Evolutionary conservation across 2,797 vertebrate species (phyloP).

Genomic region (Onychomys leucogaster): DNA sequence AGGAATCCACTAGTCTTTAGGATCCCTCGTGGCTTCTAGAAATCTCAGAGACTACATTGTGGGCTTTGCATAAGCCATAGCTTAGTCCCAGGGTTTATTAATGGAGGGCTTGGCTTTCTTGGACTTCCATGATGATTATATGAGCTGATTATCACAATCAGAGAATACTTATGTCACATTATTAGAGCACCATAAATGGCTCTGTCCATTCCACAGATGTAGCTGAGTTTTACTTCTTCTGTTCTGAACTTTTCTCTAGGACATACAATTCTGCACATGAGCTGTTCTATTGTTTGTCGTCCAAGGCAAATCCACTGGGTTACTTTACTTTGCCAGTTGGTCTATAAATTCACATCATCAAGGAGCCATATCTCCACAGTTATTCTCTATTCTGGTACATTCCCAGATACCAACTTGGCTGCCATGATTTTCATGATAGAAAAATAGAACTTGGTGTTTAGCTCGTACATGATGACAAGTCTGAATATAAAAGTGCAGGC

Average conservation of each 20-base stretch:
- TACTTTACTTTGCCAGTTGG: background rate
- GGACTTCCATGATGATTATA: no score
- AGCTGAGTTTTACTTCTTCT: background rate
- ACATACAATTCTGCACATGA: background rate
- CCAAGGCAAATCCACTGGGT: background rate
- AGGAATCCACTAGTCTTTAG: background rate
- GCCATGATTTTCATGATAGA: background rate
- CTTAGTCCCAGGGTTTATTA: background rate
- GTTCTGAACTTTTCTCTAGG: background rate
- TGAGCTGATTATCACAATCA: background rate
- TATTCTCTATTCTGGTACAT: background rate
- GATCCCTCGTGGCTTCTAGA: background rate
- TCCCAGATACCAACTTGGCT: background rate
- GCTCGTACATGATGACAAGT: background rate
- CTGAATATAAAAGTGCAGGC: background rate
- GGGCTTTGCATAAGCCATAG: background rate
- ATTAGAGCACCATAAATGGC: background rate
- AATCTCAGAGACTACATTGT: background rate
- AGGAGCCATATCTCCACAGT: background rate
- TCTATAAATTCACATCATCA: background rate
- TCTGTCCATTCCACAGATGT: background rate
- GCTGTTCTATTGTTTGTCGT: background rate
- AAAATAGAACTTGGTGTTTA: background rate
- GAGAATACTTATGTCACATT: background rate
- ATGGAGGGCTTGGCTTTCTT: background rate